phyloP scores from a whole-genome alignment of 2,113 vertebrate genomes.

The Forbesichthys papilliferus region DNA sequence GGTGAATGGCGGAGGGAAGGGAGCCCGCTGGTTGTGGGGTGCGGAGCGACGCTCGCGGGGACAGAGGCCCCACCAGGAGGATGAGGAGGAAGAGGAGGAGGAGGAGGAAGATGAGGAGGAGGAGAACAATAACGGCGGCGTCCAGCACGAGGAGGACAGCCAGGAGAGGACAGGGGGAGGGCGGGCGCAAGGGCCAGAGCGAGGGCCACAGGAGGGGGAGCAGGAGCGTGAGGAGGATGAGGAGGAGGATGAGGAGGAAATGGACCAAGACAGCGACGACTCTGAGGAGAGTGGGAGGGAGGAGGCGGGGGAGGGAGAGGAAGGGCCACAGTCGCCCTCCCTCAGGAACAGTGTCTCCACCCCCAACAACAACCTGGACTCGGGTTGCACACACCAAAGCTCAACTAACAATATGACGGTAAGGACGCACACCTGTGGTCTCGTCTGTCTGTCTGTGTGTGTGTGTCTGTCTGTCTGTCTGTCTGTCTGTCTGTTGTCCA shows the following conservation, averaged over 20 bases:
- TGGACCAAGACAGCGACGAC: constrained; percentile 99
- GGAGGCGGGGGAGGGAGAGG: constrained; percentile 88
- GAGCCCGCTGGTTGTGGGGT: constrained; percentile 79
- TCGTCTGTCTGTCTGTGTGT: background rate
- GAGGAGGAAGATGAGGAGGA: constrained; percentile 60
- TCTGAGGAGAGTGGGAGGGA: constrained; percentile 96
- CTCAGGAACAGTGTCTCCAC: constrained; percentile 85
- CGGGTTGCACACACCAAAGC: constrained; percentile 83
- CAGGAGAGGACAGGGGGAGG: constrained; percentile 65
- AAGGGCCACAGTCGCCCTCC: constrained; percentile 68
- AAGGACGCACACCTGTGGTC: constrained; percentile 54
- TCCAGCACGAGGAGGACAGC: constrained; percentile 77
- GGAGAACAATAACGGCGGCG: constrained; percentile 76
- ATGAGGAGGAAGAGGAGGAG: constrained; percentile 78
- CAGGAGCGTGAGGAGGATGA: constrained; percentile 79
- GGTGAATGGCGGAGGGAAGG: constrained; percentile 85
- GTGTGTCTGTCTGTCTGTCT: background rate
- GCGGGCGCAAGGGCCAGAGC: constrained; percentile 76
- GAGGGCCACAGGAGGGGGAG: constrained; percentile 80
- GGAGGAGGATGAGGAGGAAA: constrained; percentile 93
- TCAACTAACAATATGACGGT: constrained; percentile 91
- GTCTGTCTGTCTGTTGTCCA: background rate
- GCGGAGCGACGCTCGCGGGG: constrained; percentile 70
- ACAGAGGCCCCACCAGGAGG: constrained; percentile 73
- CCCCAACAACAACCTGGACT: constrained; percentile 84